Evolutionary conservation across 1,140 invertebrate genomes (phyloP).

Genomic region (Platorchestia sp.): DNA sequence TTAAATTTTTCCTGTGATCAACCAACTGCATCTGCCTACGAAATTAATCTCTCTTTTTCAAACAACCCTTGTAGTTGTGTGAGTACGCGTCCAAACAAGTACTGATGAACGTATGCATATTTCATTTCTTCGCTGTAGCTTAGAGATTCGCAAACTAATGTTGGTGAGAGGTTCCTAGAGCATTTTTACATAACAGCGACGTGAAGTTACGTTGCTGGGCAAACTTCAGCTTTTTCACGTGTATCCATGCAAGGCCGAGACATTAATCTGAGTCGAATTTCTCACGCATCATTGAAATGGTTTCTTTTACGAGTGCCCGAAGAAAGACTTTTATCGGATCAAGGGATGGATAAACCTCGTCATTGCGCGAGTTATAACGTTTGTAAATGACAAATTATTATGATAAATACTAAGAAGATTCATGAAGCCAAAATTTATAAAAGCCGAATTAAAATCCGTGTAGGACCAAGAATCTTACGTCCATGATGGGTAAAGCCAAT

Average conservation of each 20-base stretch:
- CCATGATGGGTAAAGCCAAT: too few relatives aligned
- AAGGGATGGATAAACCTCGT: neutral
- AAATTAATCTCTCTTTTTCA: neutral
- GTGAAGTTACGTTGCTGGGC: neutral
- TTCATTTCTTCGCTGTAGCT: neutral
- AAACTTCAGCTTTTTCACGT: neutral
- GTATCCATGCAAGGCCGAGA: neutral
- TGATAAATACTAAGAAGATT: neutral
- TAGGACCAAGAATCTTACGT: too few relatives aligned
- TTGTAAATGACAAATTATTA: neutral
- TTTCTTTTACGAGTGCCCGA: neutral
- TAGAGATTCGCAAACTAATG: neutral
- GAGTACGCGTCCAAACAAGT: neutral
- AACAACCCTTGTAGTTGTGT: neutral
- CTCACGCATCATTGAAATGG: neutral
- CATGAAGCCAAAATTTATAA: neutral
- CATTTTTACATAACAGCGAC: neutral
- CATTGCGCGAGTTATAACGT: neutral
- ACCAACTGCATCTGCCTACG: neutral
- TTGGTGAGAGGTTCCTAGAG: neutral
- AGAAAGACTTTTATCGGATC: neutral
- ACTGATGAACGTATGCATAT: neutral
- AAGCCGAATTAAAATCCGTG: too few relatives aligned
- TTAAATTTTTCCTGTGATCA: too few relatives aligned
- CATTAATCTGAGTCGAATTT: neutral